These are phyloP conservation scores for Lophura swinhoii DNA, from an alignment of 2,797 vertebrate species.

Conservation along the genomic window DNA sequence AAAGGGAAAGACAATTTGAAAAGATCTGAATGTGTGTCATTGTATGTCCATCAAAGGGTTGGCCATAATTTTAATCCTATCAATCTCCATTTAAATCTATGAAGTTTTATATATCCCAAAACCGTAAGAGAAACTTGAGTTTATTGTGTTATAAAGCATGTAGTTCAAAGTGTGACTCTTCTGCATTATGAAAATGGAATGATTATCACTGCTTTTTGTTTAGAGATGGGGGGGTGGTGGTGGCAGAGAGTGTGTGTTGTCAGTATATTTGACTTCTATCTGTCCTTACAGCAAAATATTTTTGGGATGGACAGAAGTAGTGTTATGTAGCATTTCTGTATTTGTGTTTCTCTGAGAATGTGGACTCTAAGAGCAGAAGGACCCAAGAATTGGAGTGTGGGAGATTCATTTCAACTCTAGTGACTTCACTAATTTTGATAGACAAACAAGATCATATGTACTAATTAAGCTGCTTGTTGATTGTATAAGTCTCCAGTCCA, in stretches of 20 bases:
- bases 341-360: neutral
- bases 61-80: neutral
- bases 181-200: neutral
- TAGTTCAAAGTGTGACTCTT: neutral
- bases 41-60: neutral
- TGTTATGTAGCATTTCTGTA: neutral
- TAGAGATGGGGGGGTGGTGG: neutral
- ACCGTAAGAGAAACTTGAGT: neutral
- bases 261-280: neutral
- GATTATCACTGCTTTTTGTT: neutral
- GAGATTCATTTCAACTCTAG: neutral
- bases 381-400: neutral
- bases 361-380: neutral
- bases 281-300: neutral
- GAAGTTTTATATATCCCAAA: neutral
- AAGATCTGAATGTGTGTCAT: neutral
- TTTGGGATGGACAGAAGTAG: neutral
- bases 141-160: neutral
- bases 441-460: neutral
- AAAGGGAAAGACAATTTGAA: neutral
- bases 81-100: neutral
- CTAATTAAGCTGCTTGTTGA: neutral
- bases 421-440: neutral
- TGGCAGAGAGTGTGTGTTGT: no score
- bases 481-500: neutral